Base-by-base conservation (phyloP, 2,113 vertebrate genomes). In the Dicaeum eximium region DNA sequence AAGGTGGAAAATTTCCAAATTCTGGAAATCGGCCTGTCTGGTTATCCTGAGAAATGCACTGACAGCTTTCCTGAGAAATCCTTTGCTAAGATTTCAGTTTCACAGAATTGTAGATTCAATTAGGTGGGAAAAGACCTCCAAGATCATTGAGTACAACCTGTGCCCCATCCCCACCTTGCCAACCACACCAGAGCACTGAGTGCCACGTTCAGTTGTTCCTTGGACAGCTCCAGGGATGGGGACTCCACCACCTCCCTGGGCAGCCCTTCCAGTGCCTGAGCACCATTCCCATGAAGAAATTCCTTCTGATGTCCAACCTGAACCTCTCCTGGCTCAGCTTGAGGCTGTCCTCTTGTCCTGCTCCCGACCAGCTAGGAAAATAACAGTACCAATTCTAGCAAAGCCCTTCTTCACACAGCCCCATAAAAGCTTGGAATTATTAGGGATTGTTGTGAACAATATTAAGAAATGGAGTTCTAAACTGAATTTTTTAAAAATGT, bases 131-230 rank as follows among this genome's bases (percentile, higher is more conserved):
- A 42, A 50, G 20, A 58, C 61, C 33, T 66, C 21, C 25, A 58
- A 14, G 82, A 58, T 14, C 44, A 66, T 1, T 0, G 3, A 67
- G 14, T 37, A n/a, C 44, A 58, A 58, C 14, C 61, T 31, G 3
- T 18, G 31, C 31, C 45, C 31, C 61, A 37, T 7, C 17, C 53
- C 21, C 31, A 40, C 13, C 4, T 14, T 75, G 31, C 31, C 51
- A 57, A 1, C 51, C 51, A 50, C 25, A 3, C 20, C 37, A 66
- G 51, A 37, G 61, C 61, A 35, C 50, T 11, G 35, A 50, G 25
- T 57, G 44, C 44, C 51, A 42, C 1, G 0, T 25, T 38, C 42
- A 25, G 51, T 3, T 10, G 4, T 2, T 42, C 82, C 25, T 4
- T 35, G 35, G 9, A 42, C 35, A 57, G 8, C 7, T 42, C 35